These are phyloP conservation scores for Hesperia comma DNA, from an alignment of 2,888 invertebrate species.

Conservation along the genomic window DNA sequence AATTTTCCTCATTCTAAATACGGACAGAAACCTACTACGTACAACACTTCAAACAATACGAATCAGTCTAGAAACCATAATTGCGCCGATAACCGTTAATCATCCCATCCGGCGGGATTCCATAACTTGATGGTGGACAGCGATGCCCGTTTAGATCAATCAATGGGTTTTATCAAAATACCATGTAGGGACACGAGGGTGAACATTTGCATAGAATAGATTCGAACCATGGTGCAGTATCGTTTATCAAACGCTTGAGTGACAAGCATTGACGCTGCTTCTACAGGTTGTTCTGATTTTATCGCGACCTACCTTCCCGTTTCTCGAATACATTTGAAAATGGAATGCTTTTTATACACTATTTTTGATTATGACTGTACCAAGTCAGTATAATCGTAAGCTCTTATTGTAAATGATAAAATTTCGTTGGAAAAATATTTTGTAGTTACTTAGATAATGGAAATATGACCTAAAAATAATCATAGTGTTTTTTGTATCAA, in stretches of 20 bases:
- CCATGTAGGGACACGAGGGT: constrained; percentile 60
- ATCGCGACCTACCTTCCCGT: not conserved
- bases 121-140: constrained; percentile 34
- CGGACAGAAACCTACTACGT: not conserved
- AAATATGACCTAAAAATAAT: no score
- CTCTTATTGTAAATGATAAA: not conserved
- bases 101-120: constrained; percentile 27
- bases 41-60: not conserved
- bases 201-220: constrained; percentile 82
- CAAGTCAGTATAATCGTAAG: not conserved
- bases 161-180: constrained; percentile 58
- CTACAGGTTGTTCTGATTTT: constrained; percentile 55
- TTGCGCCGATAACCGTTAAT: constrained; percentile 20
- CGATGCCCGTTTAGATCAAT: constrained; percentile 60
- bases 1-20: not conserved
- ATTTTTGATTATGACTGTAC: no score
- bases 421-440: no score
- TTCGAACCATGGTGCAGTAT: constrained; percentile 52
- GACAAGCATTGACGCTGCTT: constrained; percentile 51
- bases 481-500: no score
- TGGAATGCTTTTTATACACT: not conserved
- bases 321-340: not conserved
- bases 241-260: constrained; percentile 66
- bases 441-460: no score
- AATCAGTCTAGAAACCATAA: constrained; percentile 11